A percentile compares a stretch with the other conserved stretches of the same genome.
These are phyloP conservation scores for Amphibalanus amphitrite DNA, from an alignment of 1,140 invertebrate species.

Conservation along the genomic window DNA sequence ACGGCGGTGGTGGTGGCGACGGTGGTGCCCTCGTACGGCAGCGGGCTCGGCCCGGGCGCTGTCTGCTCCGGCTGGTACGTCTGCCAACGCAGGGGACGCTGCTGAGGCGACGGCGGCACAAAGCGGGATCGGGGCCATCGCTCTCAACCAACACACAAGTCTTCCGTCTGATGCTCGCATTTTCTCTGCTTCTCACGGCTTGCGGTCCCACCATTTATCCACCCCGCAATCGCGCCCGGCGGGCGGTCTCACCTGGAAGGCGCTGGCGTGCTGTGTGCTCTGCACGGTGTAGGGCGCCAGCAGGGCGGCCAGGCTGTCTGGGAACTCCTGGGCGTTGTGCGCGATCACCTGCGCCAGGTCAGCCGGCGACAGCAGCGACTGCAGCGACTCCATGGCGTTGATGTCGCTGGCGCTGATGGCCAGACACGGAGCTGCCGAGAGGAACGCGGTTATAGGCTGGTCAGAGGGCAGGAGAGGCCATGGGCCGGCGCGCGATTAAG, in stretches of 20 bases:
- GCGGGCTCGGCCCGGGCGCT: not conserved
- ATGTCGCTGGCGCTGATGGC: not conserved
- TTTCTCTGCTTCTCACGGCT: not conserved
- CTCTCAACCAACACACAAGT: too few species aligned
- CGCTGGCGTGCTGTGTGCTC: not conserved
- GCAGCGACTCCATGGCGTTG: not conserved
- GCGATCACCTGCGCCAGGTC: constrained; percentile 1
- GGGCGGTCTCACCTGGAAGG: not conserved
- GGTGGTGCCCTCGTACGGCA: not conserved
- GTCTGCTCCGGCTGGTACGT: not conserved
- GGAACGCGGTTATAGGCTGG: too few species aligned
- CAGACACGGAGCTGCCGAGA: not conserved
- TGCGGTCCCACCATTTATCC: too few species aligned
- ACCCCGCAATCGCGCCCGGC: too few species aligned
- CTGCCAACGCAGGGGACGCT: not conserved
- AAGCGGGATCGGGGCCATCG: too few species aligned
- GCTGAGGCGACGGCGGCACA: not conserved
- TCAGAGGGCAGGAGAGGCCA: too few species aligned
- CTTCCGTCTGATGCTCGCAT: too few species aligned
- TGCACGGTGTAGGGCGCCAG: not conserved
- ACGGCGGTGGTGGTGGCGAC: too few species aligned
- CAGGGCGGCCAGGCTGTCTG: not conserved
- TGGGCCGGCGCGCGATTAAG: too few species aligned
- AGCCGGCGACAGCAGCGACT: not conserved
- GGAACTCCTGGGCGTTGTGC: not conserved